These are phyloP conservation scores for Boulengerochromis microlepis DNA, from an alignment of 2,113 vertebrate genomes.

Conservation along the genomic window DNA sequence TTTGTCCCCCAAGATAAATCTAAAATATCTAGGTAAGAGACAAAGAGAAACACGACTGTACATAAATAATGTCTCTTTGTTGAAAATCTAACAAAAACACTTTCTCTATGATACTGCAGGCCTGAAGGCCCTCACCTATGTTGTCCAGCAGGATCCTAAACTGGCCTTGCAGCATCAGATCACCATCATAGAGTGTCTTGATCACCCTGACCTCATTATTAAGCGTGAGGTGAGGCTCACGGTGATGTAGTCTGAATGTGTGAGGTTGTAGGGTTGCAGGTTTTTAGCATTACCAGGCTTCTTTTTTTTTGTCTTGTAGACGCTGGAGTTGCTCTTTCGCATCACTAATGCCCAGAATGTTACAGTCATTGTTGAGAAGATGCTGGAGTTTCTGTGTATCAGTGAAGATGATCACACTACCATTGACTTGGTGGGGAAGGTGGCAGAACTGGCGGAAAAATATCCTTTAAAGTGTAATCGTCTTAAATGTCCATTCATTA, in stretches of 20 bases:
- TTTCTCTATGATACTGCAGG: conserved; percentile 55
- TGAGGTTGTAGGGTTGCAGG: background rate
- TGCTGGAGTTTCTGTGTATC: conserved; percentile 86
- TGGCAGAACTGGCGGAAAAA: conserved; percentile 95
- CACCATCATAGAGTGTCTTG: conserved; percentile 97
- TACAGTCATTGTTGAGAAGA: conserved; percentile 89
- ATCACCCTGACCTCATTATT: conserved; percentile 91
- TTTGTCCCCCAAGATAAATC: conserved; percentile 92
- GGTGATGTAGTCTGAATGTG: background rate
- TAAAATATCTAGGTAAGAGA: conserved; percentile 92
- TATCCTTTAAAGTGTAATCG: conserved; percentile 79
- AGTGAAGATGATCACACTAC: conserved; percentile 87
- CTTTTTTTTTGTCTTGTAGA: conserved; percentile 69
- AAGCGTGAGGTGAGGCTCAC: conserved; percentile 85
- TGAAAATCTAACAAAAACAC: background rate
- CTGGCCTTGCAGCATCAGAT: conserved; percentile 95
- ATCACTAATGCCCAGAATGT: conserved; percentile 96
- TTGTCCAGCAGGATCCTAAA: conserved; percentile 90
- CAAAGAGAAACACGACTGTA: background rate
- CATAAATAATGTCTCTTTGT: background rate
- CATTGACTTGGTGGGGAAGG: conserved; percentile 84
- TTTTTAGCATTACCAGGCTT: background rate
- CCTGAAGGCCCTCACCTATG: conserved; percentile 91
- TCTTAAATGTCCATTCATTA: background rate
- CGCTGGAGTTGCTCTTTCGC: conserved; percentile 90